Conservation (phyloP, 2,888 invertebrate genomes). For the Saturnia japonica region DNA sequence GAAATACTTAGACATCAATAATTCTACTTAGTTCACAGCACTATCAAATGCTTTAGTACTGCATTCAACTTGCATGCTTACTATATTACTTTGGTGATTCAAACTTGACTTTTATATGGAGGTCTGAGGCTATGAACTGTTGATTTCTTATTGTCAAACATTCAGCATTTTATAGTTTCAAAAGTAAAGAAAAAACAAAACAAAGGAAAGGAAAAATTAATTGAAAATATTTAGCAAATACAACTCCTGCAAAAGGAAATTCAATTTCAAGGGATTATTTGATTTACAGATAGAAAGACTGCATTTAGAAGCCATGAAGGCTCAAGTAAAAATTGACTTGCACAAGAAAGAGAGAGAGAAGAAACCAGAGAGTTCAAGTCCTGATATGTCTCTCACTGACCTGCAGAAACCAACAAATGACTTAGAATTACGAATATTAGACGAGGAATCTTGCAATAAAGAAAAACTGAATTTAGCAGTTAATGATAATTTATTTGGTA, state of each 20-base stretch:
- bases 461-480: constrained; percentile 54
- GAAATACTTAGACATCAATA: too few relatives aligned
- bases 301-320: constrained; percentile 58
- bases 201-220: background rate
- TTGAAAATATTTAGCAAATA: background rate
- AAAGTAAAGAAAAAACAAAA: too few relatives aligned
- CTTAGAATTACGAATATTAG: constrained; percentile 26
- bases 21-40: too few relatives aligned
- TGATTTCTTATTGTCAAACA: too few relatives aligned
- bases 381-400: background rate
- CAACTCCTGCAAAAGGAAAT: background rate
- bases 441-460: constrained; percentile 47
- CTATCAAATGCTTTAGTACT: too few relatives aligned
- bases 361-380: background rate
- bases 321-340: constrained; percentile 22
- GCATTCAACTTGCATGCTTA: too few relatives aligned
- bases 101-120: too few relatives aligned
- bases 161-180: too few relatives aligned
- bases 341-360: constrained; percentile 14
- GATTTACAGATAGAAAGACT: constrained; percentile 63
- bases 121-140: too few relatives aligned
- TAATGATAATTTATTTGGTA: constrained; percentile 47
- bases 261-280: background rate
- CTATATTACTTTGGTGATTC: too few relatives aligned
- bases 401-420: background rate